These are phyloP conservation scores for Polymixis lichenea DNA, from an alignment of 2,888 invertebrate genomes.

Conservation along the genomic window DNA sequence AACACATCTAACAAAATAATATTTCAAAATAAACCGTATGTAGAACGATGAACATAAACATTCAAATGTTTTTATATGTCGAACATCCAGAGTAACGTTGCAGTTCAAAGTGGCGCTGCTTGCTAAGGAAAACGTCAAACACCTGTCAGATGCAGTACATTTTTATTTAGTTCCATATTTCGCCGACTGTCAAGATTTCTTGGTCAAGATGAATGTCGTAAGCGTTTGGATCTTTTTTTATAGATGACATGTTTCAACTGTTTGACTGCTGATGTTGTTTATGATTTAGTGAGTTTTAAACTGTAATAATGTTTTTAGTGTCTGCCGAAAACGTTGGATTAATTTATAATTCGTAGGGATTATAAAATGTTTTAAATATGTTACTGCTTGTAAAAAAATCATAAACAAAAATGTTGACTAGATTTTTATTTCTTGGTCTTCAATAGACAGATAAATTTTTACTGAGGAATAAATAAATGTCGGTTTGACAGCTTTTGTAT, in stretches of 20 bases:
- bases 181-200: constrained; percentile 16
- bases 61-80: constrained; percentile 44
- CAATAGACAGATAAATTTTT: no score
- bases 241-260: constrained; percentile 58
- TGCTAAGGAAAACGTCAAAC: constrained; percentile 26
- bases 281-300: constrained; percentile 72
- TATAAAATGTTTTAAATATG: constrained; percentile 51
- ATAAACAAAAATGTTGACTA: neutral
- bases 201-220: constrained; percentile 40
- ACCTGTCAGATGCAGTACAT: constrained; percentile 38
- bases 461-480: no score
- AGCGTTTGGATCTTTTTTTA: constrained; percentile 44
- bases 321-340: constrained; percentile 33
- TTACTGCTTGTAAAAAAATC: constrained; percentile 45
- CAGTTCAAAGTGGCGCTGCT: constrained; percentile 41
- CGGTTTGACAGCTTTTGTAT: no score
- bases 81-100: constrained; percentile 10
- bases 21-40: constrained; percentile 43
- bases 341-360: constrained; percentile 60
- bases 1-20: constrained; percentile 25
- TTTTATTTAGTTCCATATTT: constrained; percentile 47
- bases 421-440: neutral
- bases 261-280: constrained; percentile 69
- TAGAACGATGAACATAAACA: constrained; percentile 53
- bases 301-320: constrained; percentile 53